These are phyloP conservation scores for Cyphomyrus discorhynchus DNA, from an alignment of 2,113 vertebrate species.

Conservation along the genomic window DNA sequence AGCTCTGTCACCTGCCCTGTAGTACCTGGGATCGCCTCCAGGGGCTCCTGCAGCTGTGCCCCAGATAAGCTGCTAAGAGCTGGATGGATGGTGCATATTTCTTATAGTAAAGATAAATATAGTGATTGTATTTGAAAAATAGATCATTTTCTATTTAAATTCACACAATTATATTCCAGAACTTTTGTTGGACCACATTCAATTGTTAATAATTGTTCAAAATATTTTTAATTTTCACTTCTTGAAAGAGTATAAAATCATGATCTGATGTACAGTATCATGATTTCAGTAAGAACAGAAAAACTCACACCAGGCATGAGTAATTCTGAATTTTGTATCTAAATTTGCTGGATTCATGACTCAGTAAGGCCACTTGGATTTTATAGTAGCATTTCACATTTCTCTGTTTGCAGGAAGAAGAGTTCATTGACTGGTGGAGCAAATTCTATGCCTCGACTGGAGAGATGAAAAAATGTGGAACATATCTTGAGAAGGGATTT, in stretches of 20 bases:
- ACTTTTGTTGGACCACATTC: neutral
- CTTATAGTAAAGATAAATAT: neutral
- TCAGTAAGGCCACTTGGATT: neutral
- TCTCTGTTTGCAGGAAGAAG: slow-evolving; percentile 70
- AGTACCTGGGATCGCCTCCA: neutral
- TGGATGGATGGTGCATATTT: neutral
- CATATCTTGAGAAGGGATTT: slow-evolving; percentile 81
- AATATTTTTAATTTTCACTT: neutral
- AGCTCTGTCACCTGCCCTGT: neutral
- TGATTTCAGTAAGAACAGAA: neutral
- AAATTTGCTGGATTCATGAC: neutral
- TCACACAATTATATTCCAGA: neutral
- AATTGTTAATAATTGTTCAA: neutral
- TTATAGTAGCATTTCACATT: slow-evolving; percentile 1
- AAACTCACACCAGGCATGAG: neutral
- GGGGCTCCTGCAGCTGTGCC: neutral
- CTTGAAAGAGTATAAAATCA: neutral
- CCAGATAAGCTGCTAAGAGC: neutral
- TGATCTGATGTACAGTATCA: neutral
- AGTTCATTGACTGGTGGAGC: slow-evolving; percentile 97
- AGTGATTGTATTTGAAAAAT: neutral
- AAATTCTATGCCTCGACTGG: slow-evolving; percentile 88
- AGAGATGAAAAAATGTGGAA: slow-evolving; percentile 79
- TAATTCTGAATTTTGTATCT: neutral
- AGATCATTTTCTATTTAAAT: neutral